A percentile compares a stretch with the other conserved stretches of the same genome.
Conservation (phyloP, 2,888 invertebrate species). For the Chrysomela aeneicollis region DNA sequence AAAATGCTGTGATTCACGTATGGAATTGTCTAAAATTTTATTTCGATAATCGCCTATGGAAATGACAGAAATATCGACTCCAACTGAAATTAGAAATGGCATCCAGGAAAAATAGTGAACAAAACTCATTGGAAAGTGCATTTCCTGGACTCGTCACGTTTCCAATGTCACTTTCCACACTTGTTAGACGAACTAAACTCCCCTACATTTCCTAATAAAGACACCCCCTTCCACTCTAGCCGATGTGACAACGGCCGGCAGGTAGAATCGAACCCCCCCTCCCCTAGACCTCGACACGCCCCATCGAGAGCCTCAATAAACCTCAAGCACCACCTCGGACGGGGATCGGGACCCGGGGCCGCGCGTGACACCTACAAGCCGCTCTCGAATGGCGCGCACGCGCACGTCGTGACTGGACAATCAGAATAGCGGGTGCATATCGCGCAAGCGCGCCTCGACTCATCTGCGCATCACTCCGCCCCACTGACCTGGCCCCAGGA, state of each 20-base stretch:
- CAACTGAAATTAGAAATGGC: too few relatives aligned
- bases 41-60: too few relatives aligned
- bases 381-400: background rate
- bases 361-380: background rate
- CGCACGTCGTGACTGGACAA: background rate
- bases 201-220: too few relatives aligned
- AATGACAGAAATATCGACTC: too few relatives aligned
- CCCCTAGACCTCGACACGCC: background rate
- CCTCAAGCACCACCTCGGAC: slow-evolving; percentile 13
- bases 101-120: too few relatives aligned
- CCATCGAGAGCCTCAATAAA: slow-evolving; percentile 18
- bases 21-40: too few relatives aligned
- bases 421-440: background rate
- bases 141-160: too few relatives aligned
- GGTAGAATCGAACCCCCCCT: background rate
- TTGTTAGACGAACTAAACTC: too few relatives aligned
- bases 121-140: too few relatives aligned
- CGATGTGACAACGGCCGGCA: background rate
- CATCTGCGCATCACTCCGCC: slow-evolving; percentile 58
- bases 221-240: too few relatives aligned
- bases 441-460: slow-evolving; percentile 35
- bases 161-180: too few relatives aligned
- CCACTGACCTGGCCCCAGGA: slow-evolving; percentile 63
- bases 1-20: too few relatives aligned
- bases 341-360: slow-evolving; percentile 35